Percentiles rank a stretch among this genome's conserved stretches.
Evolutionary conservation across 2,113 vertebrate species (phyloP).

Genomic region (Equus przewalskii): DNA sequence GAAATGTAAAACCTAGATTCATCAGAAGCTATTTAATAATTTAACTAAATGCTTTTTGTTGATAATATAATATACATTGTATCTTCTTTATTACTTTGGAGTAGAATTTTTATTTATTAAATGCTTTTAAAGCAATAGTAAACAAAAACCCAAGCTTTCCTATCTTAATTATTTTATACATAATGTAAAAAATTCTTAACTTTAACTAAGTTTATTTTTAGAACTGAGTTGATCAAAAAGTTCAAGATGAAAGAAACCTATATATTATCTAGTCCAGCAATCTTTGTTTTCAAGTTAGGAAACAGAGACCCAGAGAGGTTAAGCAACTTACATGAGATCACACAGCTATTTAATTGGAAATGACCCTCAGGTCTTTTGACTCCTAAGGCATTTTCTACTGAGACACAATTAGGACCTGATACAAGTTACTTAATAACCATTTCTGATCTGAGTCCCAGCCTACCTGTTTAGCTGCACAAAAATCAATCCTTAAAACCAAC

Average conservation of each 20-base stretch:
- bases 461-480: not conserved
- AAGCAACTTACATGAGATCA: conserved; percentile 6
- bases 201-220: not conserved
- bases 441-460: not conserved
- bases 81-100: too few relatives aligned
- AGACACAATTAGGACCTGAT: not conserved
- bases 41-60: not conserved
- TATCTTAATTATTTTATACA: not conserved
- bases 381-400: not conserved
- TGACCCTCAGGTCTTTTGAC: not conserved
- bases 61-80: too few relatives aligned
- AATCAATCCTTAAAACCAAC: not conserved
- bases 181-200: not conserved
- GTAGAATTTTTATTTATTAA: not conserved
- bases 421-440: not conserved
- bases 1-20: not conserved
- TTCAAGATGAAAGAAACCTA: not conserved
- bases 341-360: not conserved
- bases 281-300: not conserved
- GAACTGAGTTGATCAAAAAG: not conserved
- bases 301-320: not conserved
- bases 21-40: not conserved
- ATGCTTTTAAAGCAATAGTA: not conserved
- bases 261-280: not conserved
- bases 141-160: not conserved